Conservation (phyloP, 2,113 vertebrate species). For the Sinocyclocheilus grahami region DNA sequence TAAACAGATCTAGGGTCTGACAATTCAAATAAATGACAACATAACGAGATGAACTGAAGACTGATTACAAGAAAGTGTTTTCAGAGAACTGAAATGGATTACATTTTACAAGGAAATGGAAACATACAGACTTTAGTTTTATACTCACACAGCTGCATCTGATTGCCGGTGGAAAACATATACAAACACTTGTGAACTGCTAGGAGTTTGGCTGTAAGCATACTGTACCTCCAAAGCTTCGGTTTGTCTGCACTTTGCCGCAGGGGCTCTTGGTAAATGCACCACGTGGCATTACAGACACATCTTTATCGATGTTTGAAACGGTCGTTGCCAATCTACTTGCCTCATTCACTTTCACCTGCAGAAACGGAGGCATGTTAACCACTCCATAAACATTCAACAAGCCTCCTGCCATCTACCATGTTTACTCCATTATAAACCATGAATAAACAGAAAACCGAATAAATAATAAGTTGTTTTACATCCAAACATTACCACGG, state of each 20-base stretch:
- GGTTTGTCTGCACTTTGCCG: slow-evolving; percentile 81
- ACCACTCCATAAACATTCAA: background rate
- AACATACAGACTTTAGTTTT: background rate
- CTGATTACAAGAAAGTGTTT: background rate
- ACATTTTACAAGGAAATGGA: slow-evolving; percentile 12
- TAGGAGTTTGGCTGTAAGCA: slow-evolving; percentile 20
- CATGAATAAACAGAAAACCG: background rate
- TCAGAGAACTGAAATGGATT: slow-evolving; percentile 14
- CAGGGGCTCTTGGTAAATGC: slow-evolving; percentile 83
- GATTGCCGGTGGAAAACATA: slow-evolving; percentile 22
- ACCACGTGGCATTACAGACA: slow-evolving; percentile 84
- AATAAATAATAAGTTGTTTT: slow-evolving; percentile 19
- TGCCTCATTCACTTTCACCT: slow-evolving; percentile 86
- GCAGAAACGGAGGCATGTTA: slow-evolving; percentile 9
- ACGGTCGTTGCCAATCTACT: slow-evolving; percentile 80
- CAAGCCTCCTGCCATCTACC: background rate
- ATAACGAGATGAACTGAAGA: background rate
- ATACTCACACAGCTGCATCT: slow-evolving; percentile 32
- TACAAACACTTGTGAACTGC: background rate
- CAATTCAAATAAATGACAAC: background rate
- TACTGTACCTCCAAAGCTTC: slow-evolving; percentile 85
- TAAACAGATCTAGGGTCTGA: background rate
- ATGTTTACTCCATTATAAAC: background rate
- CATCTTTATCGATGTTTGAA: slow-evolving; percentile 84
- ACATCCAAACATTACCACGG: slow-evolving; percentile 11